Conservation (phyloP, 2,888 invertebrate genomes). For the Allolobophora icterica region DNA sequence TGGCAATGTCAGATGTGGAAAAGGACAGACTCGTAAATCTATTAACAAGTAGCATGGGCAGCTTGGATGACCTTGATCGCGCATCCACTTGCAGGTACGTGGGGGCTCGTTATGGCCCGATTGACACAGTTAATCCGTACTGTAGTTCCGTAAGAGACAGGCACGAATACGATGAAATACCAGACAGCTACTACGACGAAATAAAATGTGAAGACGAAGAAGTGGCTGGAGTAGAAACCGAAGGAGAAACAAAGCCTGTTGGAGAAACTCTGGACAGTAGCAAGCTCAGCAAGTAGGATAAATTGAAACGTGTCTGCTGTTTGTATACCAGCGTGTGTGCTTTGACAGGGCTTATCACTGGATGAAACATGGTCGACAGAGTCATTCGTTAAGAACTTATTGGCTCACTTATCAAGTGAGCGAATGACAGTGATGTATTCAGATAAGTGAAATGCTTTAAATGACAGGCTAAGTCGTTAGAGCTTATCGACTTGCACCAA, state of each 20-base stretch:
- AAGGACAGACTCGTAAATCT: conserved; percentile 37
- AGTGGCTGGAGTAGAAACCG: background rate
- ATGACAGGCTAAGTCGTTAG: background rate
- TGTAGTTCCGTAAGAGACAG: background rate
- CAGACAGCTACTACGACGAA: conserved; percentile 37
- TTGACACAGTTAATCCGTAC: background rate
- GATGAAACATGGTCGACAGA: background rate
- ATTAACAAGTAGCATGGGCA: conserved; percentile 37
- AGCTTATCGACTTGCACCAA: background rate
- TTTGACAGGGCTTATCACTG: background rate
- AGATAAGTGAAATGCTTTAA: background rate
- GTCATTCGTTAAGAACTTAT: background rate
- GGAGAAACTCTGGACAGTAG: background rate
- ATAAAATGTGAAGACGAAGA: conserved; percentile 3
- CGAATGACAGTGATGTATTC: background rate
- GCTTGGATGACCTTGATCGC: conserved; percentile 35
- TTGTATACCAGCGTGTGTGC: background rate
- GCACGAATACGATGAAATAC: conserved; percentile 41
- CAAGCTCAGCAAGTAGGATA: background rate
- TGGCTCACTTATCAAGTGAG: background rate
- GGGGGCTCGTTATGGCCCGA: background rate
- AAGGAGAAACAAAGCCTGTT: background rate
- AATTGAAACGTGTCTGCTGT: background rate
- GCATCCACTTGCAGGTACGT: background rate
- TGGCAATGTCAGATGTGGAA: conserved; percentile 41